These are phyloP conservation scores for Dromaius novaehollandiae DNA, from an alignment of 2,113 vertebrate genomes.

Conservation along the genomic window DNA sequence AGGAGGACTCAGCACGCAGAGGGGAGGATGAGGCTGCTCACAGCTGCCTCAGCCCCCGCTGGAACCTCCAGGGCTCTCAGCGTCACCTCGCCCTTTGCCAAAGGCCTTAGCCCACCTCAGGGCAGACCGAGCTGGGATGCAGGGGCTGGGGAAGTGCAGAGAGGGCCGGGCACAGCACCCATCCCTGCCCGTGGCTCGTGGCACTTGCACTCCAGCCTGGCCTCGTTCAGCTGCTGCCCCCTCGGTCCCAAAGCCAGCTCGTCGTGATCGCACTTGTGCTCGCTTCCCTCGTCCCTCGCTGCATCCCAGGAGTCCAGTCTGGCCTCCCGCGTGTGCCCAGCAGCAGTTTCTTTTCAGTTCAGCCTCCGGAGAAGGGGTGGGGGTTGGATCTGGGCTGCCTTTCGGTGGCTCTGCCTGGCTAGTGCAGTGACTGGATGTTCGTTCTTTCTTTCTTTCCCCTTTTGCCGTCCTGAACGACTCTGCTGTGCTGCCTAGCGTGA, in stretches of 20 bases:
- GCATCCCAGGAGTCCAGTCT: rapidly evolving
- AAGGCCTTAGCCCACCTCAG: rapidly evolving
- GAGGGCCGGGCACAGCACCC: rapidly evolving
- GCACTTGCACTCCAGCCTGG: too few species aligned
- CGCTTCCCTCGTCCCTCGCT: background rate
- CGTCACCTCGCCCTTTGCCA: too few species aligned
- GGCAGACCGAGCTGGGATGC: background rate
- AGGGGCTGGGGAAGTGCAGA: background rate
- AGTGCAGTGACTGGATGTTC: background rate
- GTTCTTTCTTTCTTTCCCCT: constrained; percentile 56
- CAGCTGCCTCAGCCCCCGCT: too few species aligned
- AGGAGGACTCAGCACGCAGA: background rate
- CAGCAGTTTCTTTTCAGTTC: rapidly evolving
- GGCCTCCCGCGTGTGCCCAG: background rate
- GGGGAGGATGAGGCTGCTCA: background rate
- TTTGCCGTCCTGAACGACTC: background rate
- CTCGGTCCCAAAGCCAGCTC: background rate
- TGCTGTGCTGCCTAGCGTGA: constrained; percentile 81
- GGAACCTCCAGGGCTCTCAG: background rate
- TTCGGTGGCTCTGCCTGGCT: background rate
- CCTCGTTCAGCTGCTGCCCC: rapidly evolving
- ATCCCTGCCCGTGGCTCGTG: rapidly evolving
- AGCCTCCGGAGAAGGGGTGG: background rate
- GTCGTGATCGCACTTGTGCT: background rate
- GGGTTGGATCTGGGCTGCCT: background rate